Base-by-base conservation (phyloP, 2,797 vertebrate genomes). In the Argya squamiceps region DNA sequence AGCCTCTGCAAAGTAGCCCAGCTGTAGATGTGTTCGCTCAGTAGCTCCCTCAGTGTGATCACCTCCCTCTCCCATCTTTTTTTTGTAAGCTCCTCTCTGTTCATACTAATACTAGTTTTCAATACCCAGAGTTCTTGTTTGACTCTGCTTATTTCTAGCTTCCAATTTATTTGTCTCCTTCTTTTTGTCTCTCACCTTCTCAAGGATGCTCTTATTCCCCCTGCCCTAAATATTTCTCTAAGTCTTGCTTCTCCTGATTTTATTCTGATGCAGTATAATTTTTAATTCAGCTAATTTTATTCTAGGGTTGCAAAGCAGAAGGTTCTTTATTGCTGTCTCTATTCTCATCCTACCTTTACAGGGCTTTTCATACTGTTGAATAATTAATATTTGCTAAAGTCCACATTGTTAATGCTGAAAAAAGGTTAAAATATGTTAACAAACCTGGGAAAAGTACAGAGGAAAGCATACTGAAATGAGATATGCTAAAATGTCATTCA, bases 371-470 rank as follows among this genome's bases (percentile, higher is more conserved):
- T 62, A 52, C 43, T 88, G 41, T 59, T 94, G 79, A 94, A 96
- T 96, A 84, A 96, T 95, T 92, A 90, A 95, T 94, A 84, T 84
- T 90, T 92, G 34, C 80, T 90, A 53, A 96, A 96, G 76, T 91
- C 84, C 85, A 81, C 65, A 63, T 58, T 93, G 50, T 65, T 90
- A 96, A 77, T 74, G 62, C 83, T 94, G 84, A 85, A 95, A 96
- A 96, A 96, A 95, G 77, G 85, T 92, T 96, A 86, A 96, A 94
- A 92, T 90, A 95, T 93, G 80, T 89, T 95, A 95, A 92, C 92
- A 94, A 96, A 90, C 29, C 67, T 63, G 36, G 49, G 50, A 76
- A 92, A 91, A 83, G 88, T 75, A 88, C 22, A 83, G 89, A 91
- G 71, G 63, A 93, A 88, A 88, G 27, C 55, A 75, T 90, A 65